Evolutionary conservation across 1,140 invertebrate genomes (phyloP).

Genomic region (Atta texana): DNA sequence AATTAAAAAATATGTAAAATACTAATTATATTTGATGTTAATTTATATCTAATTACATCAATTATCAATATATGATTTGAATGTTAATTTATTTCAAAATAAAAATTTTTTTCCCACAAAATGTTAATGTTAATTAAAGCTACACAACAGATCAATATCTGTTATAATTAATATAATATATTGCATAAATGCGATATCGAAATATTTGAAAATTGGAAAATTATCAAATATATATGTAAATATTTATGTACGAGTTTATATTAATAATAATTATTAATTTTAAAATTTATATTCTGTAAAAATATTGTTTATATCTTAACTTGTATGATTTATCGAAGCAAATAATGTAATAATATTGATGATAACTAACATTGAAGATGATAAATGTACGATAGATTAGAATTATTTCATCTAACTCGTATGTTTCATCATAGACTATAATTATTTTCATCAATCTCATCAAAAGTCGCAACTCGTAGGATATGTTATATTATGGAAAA

Average conservation of each 20-base stretch:
- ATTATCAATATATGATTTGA: not conserved
- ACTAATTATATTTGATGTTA: not conserved
- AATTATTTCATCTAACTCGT: slow-evolving; percentile 42
- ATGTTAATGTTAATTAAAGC: not conserved
- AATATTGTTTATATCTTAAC: not conserved
- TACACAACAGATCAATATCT: not conserved
- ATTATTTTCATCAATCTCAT: slow-evolving; percentile 55
- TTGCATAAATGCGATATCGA: not conserved
- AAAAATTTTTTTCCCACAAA: not conserved
- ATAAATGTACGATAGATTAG: slow-evolving; percentile 2
- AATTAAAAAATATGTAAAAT: not conserved
- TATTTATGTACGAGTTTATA: slow-evolving; percentile 7
- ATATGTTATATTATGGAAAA: slow-evolving; percentile 17
- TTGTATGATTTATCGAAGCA: not conserved
- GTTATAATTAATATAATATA: not conserved
- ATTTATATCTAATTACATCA: not conserved
- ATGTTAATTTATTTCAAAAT: not conserved
- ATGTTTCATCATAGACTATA: slow-evolving; percentile 41
- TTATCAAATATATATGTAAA: not conserved
- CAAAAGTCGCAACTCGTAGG: slow-evolving; percentile 16
- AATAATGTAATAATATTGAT: slow-evolving; percentile 25
- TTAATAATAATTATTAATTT: slow-evolving; percentile 2
- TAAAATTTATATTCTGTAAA: not conserved
- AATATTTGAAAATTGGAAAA: not conserved
- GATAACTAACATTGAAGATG: not conserved